Evolutionary conservation across 1,140 invertebrate genomes (phyloP).

Genomic region (Calephelis nemesis): DNA sequence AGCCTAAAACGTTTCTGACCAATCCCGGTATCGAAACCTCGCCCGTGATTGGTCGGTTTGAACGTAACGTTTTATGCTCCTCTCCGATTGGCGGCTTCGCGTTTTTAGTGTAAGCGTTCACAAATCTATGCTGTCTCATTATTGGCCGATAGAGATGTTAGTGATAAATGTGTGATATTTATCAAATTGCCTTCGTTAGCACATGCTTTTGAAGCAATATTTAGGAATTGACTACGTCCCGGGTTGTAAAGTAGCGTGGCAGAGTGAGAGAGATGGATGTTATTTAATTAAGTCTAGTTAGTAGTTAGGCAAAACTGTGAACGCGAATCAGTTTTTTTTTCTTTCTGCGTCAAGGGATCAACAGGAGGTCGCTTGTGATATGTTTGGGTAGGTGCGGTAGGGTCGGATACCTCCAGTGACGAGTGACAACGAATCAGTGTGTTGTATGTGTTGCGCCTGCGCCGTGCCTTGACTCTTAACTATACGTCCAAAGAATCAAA

Average conservation of each 20-base stretch:
- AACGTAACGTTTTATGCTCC: neutral
- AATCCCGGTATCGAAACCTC: neutral
- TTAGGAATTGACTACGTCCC: slow-evolving; percentile 67
- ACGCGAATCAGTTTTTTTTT: slow-evolving; percentile 63
- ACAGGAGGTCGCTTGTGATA: slow-evolving; percentile 65
- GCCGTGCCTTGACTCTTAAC: neutral
- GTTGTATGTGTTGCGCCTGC: slow-evolving; percentile 22
- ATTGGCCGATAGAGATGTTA: slow-evolving; percentile 50
- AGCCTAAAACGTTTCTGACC: neutral
- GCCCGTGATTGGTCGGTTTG: neutral
- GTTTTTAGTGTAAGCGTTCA: slow-evolving; percentile 43
- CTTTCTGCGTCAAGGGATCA: slow-evolving; percentile 73
- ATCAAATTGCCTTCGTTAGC: slow-evolving; percentile 52
- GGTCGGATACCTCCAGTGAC: slow-evolving; percentile 49
- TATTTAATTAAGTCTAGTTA: slow-evolving; percentile 68
- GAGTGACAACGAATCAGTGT: slow-evolving; percentile 64
- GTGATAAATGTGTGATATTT: slow-evolving; percentile 69
- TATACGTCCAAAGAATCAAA: neutral
- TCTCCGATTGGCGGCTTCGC: slow-evolving; percentile 26
- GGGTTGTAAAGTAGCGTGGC: slow-evolving; percentile 63
- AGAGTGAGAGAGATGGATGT: slow-evolving; percentile 49
- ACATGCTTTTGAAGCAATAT: slow-evolving; percentile 64
- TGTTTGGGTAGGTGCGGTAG: slow-evolving; percentile 46
- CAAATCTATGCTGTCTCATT: slow-evolving; percentile 42
- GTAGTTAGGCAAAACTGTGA: slow-evolving; percentile 75